Conservation (phyloP, 2,113 vertebrate genomes). For the Dasypus novemcinctus region DNA sequence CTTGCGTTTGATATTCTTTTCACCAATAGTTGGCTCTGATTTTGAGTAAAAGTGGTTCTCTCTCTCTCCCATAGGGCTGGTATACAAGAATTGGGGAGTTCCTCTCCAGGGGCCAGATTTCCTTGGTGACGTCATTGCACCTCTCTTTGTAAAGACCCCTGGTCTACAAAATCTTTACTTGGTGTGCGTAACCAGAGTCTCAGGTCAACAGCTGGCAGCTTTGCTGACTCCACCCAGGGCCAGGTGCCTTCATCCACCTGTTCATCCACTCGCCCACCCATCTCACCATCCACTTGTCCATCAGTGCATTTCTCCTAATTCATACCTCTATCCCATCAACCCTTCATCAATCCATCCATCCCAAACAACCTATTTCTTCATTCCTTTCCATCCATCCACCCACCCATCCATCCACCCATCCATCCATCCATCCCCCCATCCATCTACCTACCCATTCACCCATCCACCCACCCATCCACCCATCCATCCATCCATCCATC, state of each 20-base stretch:
- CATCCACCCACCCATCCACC: too few species aligned
- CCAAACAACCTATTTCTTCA: background rate
- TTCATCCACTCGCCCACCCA: background rate
- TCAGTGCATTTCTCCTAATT: too few species aligned
- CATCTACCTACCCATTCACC: too few species aligned
- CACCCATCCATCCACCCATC: too few species aligned
- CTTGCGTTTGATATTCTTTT: background rate
- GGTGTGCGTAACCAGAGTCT: background rate
- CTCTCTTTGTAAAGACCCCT: background rate
- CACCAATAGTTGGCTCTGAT: background rate
- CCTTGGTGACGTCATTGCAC: background rate
- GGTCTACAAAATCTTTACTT: background rate
- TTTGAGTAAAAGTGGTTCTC: fast-evolving
- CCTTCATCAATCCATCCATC: background rate
- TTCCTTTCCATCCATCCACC: background rate
- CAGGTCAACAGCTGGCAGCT: background rate
- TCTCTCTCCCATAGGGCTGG: background rate
- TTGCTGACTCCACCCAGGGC: background rate
- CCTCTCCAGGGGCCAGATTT: background rate
- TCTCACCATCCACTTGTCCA: background rate
- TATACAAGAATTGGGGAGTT: background rate
- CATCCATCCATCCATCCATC: too few species aligned
- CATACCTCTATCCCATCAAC: background rate
- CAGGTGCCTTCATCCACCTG: background rate
- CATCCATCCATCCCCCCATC: too few species aligned